Evolutionary conservation across 2,113 vertebrate genomes (phyloP), one percentile per base, ranked within the genome.

Genomic region (Ibidorhyncha struthersii): DNA sequence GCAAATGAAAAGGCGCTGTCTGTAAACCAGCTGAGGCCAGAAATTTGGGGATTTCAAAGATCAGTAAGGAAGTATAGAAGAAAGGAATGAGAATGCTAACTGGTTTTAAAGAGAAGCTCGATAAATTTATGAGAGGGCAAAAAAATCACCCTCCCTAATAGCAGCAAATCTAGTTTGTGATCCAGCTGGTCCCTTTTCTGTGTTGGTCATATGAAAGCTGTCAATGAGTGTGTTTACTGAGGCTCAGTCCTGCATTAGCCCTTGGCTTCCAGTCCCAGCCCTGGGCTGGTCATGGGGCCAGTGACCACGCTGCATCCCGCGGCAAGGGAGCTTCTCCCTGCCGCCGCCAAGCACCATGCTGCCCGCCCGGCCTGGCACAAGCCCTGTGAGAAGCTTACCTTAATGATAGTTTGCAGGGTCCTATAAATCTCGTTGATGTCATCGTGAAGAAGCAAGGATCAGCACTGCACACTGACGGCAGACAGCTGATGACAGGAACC

Each of bases 131-230:
- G 40, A 40, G 34, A 43, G 18, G 16, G 30, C 15, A 47, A 74
- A 70, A 15, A 50, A 77, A 63, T 30, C 0, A 0, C 30, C 27
- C 36, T 53, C 19, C 0, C 0, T 63, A 43, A 45, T 7, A 76
- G 47, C 78, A 43, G 61, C 41, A 52, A 36, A 21, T 13, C 19
- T 14, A 8, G 41, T 2, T 29, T 19, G 52, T 18, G 40, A 17
- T 12, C 2, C 29, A 16, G 12, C 38, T 26, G 22, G 17, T 71
- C 50, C 8, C 40, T 50, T 52, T 14, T 6, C 32, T 8, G 1
- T 3, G 3, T 10, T 21, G 4, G 12, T 25, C 4, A 3, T 9
- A 6, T 5, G 27, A 13, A 78, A 61, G 11, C 7, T 34, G 17
- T 18, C n/a, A 12, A 0, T 12, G 52, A 4, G 10, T 0, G 1